Base-by-base conservation (phyloP, 37 sponge, comb jelly and placozoan species). In the Petrosia ficiformis region DNA sequence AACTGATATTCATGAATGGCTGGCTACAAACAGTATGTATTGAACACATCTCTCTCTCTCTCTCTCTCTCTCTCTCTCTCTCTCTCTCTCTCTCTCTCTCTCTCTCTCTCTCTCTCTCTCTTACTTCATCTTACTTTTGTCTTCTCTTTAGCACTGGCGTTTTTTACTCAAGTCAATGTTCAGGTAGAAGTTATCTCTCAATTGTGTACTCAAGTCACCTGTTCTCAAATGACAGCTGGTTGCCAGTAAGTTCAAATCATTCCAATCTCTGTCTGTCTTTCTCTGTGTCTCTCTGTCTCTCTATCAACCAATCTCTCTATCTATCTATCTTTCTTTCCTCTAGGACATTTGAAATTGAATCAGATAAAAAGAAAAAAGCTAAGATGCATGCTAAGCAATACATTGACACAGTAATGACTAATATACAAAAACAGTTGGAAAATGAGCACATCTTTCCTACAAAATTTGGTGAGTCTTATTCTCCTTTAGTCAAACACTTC, bases 1-100 rank as follows among this genome's bases (percentile, higher is more conserved):
- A 41, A 78, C 80, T 3, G 86, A 88, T 36, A 60, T 77, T 4
- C 72, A 85, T 42, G 93, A 93, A 38, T 93, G 93, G 93, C 79
- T 93, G 71, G 93, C 93, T 28, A 93, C 93, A 1, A 93, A 93
- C 52, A 76, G 92, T 91, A 44, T 80, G 87, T 70, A 64, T 34
- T 28, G 21, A 65, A 61, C 33, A 25, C 33, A 4, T 26, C 26
- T n/a, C 5, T 61, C 28, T 61, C 22, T 61, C n/a, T 26, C 28
- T 61, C 63, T 14, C 21, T 16, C 35, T 16, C 35, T 14, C 10
- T 68, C 42, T 39, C 28, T 72, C n/a, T n/a, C n/a, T n/a, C 26
- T 77, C 16, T 70, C 31, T 52, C 26, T 60, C 31, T 78, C 41
- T 72, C 82, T 83, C 80, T 66, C 70, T 91, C 16, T n/a, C n/a